These are phyloP conservation scores for Ridgeia piscesae DNA, from an alignment of 1,140 invertebrate species.

Conservation along the genomic window DNA sequence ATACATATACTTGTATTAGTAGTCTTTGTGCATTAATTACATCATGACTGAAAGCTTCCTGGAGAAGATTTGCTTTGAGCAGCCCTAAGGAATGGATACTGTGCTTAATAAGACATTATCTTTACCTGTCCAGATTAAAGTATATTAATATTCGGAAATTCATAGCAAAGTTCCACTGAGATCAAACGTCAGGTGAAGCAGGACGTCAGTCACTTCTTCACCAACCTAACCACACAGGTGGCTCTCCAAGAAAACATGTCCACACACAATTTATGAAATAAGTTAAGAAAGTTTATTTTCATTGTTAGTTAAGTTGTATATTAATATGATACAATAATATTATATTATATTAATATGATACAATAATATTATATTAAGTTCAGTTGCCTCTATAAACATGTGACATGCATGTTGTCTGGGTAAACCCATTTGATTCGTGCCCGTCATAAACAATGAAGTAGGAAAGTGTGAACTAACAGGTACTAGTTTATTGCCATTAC, in stretches of 20 bases:
- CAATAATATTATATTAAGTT: not conserved
- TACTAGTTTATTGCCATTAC: too few species aligned
- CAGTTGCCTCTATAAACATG: not conserved
- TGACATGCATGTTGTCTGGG: not conserved
- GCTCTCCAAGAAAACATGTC: not conserved
- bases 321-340: not conserved
- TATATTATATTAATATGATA: too few species aligned
- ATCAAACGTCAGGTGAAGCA: not conserved
- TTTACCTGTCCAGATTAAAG: too few species aligned
- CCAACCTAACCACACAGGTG: not conserved
- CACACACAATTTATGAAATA: conserved; percentile 6
- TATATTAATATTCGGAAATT: not conserved
- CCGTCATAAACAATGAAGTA: not conserved
- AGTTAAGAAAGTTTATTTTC: not conserved
- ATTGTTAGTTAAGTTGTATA: not conserved
- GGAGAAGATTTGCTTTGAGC: too few species aligned
- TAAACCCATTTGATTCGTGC: not conserved
- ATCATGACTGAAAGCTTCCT: too few species aligned
- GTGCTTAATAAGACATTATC: too few species aligned
- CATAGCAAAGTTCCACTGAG: not conserved
- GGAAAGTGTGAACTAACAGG: not conserved
- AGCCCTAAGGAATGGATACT: too few species aligned
- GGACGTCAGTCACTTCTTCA: not conserved
- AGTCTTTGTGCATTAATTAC: too few species aligned
- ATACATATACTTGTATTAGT: too few species aligned